phyloP scores from a whole-genome alignment of 2,888 invertebrate genomes.

The Drosophila borborema region DNA sequence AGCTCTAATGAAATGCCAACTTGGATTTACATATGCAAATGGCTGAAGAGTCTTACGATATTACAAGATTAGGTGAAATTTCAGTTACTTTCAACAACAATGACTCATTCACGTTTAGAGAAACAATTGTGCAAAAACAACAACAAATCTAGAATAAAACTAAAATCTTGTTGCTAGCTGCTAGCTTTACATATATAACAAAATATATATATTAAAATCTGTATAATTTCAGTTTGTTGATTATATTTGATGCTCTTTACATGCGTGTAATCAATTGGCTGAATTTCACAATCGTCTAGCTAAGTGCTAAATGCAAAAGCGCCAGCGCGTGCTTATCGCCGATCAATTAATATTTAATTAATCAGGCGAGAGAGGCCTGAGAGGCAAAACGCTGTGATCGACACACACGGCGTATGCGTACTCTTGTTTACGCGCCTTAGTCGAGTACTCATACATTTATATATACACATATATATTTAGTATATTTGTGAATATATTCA shows the following conservation, averaged over 20 bases:
- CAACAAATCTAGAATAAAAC: not conserved
- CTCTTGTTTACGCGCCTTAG: conserved; percentile 44
- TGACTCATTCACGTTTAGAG: not conserved
- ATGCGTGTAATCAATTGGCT: conserved; percentile 20
- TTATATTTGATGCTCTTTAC: conserved; percentile 5
- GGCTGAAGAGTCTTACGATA: not conserved
- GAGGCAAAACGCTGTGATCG: conserved; percentile 9
- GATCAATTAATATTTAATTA: conserved; percentile 83
- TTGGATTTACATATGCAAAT: not conserved
- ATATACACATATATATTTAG: not conserved
- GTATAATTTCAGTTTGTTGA: conserved; percentile 17
- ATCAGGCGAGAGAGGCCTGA: conserved; percentile 50
- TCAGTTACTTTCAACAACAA: not conserved
- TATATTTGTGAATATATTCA: not conserved
- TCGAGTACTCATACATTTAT: conserved; percentile 19
- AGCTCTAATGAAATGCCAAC: conserved; percentile 19
- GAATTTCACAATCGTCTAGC: conserved; percentile 32
- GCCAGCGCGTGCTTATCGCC: conserved; percentile 69
- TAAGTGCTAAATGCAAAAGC: conserved; percentile 51
- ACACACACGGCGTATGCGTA: conserved; percentile 64
- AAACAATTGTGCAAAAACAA: conserved; percentile 5
- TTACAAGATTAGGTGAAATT: not conserved
- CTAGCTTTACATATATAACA: not conserved
- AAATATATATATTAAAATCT: not conserved
- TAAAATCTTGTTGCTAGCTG: conserved; percentile 3